Base-by-base conservation (phyloP, 2,113 vertebrate genomes). In the Callithrix jacchus region DNA sequence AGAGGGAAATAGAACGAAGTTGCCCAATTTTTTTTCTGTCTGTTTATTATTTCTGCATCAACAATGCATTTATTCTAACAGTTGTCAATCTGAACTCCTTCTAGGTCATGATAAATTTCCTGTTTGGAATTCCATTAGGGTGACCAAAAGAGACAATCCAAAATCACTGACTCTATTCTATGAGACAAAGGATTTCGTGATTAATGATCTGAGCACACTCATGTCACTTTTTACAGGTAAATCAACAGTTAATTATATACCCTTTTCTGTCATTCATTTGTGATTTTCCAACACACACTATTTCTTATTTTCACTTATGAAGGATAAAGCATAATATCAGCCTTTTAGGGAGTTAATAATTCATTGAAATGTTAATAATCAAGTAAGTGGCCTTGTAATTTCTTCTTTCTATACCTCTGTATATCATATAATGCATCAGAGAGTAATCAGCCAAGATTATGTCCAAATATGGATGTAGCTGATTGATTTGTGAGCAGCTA, bases 41-140 rank as follows among this genome's bases (percentile, higher is more conserved):
- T 11, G 37, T 56, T 13, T 92, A 81, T 88, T 84, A 49, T 49
- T 87, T 83, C 84, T 91, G 35, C 17, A 47, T 92, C 64, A 92
- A 14, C 32, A 76, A 82, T 42, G 23, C 20, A 74, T 94, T 91
- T 94, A 83, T 95, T 94, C 58, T 64, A 68, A 56, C 12, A 58
- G 6, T 77, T 70, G 52, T 93, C 77, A 68, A 25, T 54, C 6
- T 89, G 52, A 82, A 84, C 35, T 66, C 30, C 21, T 85, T 70
- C 25, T 61, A 91, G 30, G 18, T 9, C 42, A 49, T 21, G 2
- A 40, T 80, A 64, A 8, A 70, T 18, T 92, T 92, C 49, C 89
- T 45, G 16, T 21, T 71, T 89, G 77, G 3, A 96, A 97, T 96
- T 86, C 10, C 3, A 88, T 89, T 94, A 86, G 35, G 70, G 27